These are phyloP conservation scores for Drosophila algonquin DNA, from an alignment of 2,888 invertebrate genomes.

Conservation along the genomic window DNA sequence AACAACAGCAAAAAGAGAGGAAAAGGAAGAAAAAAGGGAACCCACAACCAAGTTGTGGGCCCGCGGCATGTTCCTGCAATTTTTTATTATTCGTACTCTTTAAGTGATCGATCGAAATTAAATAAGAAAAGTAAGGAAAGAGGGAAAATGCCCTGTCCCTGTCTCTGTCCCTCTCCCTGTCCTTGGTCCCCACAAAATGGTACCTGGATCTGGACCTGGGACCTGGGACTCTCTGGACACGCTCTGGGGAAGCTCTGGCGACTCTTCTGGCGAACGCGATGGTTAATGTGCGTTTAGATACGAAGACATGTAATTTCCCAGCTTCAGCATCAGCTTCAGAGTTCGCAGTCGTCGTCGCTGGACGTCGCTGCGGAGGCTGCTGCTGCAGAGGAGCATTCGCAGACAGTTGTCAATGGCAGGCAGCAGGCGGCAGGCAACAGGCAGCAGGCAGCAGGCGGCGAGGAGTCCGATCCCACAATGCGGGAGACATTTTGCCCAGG, in stretches of 20 bases:
- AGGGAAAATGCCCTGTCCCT: slow-evolving; percentile 49
- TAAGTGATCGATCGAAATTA: slow-evolving; percentile 77
- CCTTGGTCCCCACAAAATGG: slow-evolving; percentile 22
- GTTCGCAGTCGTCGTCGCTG: slow-evolving; percentile 14
- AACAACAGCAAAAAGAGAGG: slow-evolving; percentile 23
- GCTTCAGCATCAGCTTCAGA: slow-evolving; percentile 39
- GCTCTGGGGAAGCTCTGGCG: slow-evolving; percentile 8
- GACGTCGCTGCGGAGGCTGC: slow-evolving; percentile 2
- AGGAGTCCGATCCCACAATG: slow-evolving; percentile 41
- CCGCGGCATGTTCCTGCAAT: slow-evolving; percentile 70
- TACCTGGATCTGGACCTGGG: background rate
- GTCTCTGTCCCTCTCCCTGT: no score
- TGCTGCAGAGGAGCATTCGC: background rate
- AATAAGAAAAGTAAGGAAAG: slow-evolving; percentile 72
- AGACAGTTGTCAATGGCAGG: slow-evolving; percentile 69
- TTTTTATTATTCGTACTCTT: slow-evolving; percentile 75
- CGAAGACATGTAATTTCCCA: slow-evolving; percentile 77
- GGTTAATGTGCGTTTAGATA: slow-evolving; percentile 79
- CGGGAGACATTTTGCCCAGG: slow-evolving; percentile 46
- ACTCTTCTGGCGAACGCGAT: slow-evolving; percentile 64
- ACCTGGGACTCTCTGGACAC: slow-evolving; percentile 7
- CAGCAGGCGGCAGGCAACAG: slow-evolving; percentile 14
- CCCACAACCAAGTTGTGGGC: slow-evolving; percentile 38
- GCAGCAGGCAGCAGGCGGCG: background rate
- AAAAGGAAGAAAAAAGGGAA: slow-evolving; percentile 3